phyloP scores from a whole-genome alignment of 1,140 invertebrate species.

The Plodia interpunctella region DNA sequence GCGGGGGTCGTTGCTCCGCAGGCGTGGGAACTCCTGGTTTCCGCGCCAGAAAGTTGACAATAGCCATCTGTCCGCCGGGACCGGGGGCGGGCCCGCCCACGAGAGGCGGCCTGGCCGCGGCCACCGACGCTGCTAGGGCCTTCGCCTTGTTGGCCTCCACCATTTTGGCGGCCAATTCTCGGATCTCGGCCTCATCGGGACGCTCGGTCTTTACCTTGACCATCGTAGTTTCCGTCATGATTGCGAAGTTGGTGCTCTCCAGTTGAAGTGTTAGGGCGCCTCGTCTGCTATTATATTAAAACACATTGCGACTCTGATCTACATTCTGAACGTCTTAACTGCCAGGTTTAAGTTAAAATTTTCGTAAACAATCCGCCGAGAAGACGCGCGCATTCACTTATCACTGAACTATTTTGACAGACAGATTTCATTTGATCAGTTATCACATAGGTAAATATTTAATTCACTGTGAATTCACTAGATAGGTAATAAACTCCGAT shows the following conservation, averaged over 20 bases:
- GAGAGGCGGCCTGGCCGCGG: slow-evolving; percentile 55
- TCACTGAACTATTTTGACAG: slow-evolving; percentile 59
- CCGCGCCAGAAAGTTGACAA: slow-evolving; percentile 79
- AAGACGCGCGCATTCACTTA: slow-evolving; percentile 42
- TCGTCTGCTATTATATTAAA: not conserved
- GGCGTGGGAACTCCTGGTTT: slow-evolving; percentile 56
- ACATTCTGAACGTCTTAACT: slow-evolving; percentile 43
- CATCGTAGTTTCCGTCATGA: slow-evolving; percentile 51
- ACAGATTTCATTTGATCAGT: slow-evolving; percentile 27
- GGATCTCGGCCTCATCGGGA: slow-evolving; percentile 91
- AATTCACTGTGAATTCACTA: slow-evolving; percentile 19
- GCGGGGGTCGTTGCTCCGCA: slow-evolving; percentile 37
- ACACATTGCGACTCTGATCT: slow-evolving; percentile 25
- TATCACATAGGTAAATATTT: slow-evolving; percentile 20
- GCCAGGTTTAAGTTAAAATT: slow-evolving; percentile 28
- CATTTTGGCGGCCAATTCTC: slow-evolving; percentile 90
- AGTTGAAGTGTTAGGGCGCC: not conserved
- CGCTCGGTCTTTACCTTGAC: slow-evolving; percentile 87
- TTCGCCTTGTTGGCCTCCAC: slow-evolving; percentile 90
- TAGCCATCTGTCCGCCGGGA: slow-evolving; percentile 76
- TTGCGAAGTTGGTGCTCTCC: slow-evolving; percentile 17
- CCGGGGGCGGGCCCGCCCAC: slow-evolving; percentile 50
- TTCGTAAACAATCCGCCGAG: slow-evolving; percentile 50
- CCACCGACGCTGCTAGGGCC: slow-evolving; percentile 71
- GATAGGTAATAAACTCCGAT: not conserved